Base-by-base conservation (phyloP, 2,888 invertebrate species). In the Trachelus iudaicus region DNA sequence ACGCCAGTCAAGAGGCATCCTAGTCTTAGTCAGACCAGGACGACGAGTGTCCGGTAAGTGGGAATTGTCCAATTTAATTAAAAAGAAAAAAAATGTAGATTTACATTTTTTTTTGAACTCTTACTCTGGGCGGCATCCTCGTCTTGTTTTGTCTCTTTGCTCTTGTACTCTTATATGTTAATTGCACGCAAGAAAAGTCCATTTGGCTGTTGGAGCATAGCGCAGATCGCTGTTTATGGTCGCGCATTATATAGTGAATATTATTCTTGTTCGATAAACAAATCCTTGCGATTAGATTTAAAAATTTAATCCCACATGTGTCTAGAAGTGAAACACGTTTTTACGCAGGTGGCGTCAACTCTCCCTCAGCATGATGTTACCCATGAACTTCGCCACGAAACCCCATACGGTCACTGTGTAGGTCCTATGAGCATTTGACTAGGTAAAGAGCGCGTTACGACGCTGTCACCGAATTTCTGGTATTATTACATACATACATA, bases 1-100 rank as follows among this genome's bases (percentile, higher is more conserved):
- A 82, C 85, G 3, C 90, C 91, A 2, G 89, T 90, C 33, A 90
- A 88, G 77, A 84, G 90, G 37, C 89, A 91, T 74, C 87, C 91
- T 0, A 91, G 91, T 69, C 86, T 91, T 78, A 92, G 92, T 69
- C 92, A 92, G 81, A 92, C 92, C 15, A 89, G 92, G 77, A 92
- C 92, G 33, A 92, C 92, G 9, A 90, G 90, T 76, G 89, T 91
- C 83, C 86, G 91, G 90, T 90, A 84, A 83, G 84, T 77, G 73
- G 37, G 37, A 56, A 81, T 80, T 74, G 34, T 33, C 23, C 11
- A 34, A 33, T 73, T 34, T 12, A 35, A 35, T 35, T 12, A 15
- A n/a, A 73, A n/a, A 2, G 11, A 34, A 34, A 73, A 6, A 34
- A 23, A 34, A 35, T 30, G 15, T 30, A 33, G 15, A 73, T 34